Evolutionary conservation across 2,113 vertebrate species (phyloP), one percentile per base, ranked within the genome.

Genomic region (Lampris incognitus): DNA sequence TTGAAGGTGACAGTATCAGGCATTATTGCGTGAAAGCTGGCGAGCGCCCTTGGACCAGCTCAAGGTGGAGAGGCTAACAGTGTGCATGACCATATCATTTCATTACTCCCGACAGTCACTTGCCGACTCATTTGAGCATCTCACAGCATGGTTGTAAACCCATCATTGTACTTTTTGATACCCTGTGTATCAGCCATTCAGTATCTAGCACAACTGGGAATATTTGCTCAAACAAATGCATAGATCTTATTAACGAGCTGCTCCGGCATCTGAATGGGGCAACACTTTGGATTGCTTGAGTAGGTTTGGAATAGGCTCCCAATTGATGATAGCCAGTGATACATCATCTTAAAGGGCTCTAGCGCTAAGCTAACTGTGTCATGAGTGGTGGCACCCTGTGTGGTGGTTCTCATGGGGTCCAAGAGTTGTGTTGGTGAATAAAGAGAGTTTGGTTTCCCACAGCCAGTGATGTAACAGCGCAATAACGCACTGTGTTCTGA

Each of bases 111-210:
- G 58, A 64, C 56, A 48, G 40, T 66, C 61, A 44, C 65, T 81
- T 50, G 51, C 72, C 59, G n/a, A 66, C 66, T 87, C 65, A 67
- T 87, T 84, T 84, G 78, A 4, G 38, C 71, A 49, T 76, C 69
- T 79, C 60, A 63, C 69, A 84, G 67, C 77, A 61, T 41, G 74
- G 38, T 37, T 51, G 13, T 91, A 73, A 91, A 87, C 49, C 73
- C 80, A 80, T 87, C 85, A 51, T 24, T 41, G n/a, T 1, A 52
- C 72, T 69, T 74, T 86, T 67, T 81, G 69, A 84, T 69, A 86
- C 80, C 71, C 55, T 6, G 66, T 87, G 74, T 62, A 8, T 48
- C 69, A 78, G 46, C 62, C 24, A 0, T 24, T 72, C 73, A 46
- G 54, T 52, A 64, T 65, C 58, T 10, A 1, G 36, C 68, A 49